These are phyloP conservation scores for Myripristis murdjan DNA, from an alignment of 2,797 vertebrate genomes.

Conservation along the genomic window DNA sequence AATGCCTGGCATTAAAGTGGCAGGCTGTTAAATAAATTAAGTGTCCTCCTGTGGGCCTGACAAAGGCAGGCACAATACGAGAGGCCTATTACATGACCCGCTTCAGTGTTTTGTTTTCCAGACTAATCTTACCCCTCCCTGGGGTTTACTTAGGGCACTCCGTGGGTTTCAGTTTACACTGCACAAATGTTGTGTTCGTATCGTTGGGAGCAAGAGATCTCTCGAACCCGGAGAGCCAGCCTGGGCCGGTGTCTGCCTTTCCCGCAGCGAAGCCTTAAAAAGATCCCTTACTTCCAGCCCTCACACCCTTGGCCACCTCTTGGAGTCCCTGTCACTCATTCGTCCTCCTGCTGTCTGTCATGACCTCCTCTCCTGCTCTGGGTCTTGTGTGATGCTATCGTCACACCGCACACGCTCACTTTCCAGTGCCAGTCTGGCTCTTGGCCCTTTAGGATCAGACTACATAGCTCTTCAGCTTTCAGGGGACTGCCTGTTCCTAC, in stretches of 20 bases:
- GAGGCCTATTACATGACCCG: conserved; percentile 78
- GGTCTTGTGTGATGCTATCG: background rate
- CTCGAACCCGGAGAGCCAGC: conserved; percentile 36
- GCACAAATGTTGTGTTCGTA: conserved; percentile 56
- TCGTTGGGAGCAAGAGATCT: conserved; percentile 45
- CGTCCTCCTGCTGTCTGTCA: conserved; percentile 6
- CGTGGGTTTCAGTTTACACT: conserved; percentile 73
- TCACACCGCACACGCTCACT: conserved; percentile 31
- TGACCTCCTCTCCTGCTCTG: conserved; percentile 16
- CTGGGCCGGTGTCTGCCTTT: conserved; percentile 15
- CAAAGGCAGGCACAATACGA: conserved; percentile 72
- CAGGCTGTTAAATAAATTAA: conserved; percentile 85
- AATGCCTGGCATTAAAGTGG: conserved; percentile 60
- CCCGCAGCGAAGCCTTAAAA: conserved; percentile 16
- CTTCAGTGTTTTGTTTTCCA: conserved; percentile 75
- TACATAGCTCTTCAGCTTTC: conserved; percentile 32
- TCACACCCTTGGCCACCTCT: background rate
- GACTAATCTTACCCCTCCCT: conserved; percentile 74
- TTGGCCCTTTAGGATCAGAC: background rate
- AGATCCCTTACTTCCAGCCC: conserved; percentile 17
- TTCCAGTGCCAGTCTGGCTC: background rate
- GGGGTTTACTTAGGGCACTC: conserved; percentile 66
- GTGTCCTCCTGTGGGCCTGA: conserved; percentile 67
- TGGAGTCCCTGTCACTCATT: conserved; percentile 21
- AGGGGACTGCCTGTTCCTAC: conserved; percentile 34